Evolutionary conservation across 53 echinoderm and acorn worm genomes (phyloP).

Genomic region (Temnopleurus reevesii): DNA sequence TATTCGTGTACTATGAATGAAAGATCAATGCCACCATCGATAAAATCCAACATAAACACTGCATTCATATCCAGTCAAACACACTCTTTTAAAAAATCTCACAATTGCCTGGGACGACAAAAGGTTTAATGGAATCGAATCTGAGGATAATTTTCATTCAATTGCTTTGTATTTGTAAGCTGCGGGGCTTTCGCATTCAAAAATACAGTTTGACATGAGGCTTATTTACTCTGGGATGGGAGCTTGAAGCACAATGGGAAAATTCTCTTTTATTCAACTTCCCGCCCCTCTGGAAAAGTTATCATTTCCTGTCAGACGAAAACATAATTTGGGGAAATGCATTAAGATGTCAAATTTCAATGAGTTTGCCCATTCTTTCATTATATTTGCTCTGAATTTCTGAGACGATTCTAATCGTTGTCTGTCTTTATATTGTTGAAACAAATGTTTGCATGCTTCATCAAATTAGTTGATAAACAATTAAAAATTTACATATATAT

Average conservation of each 20-base stretch:
- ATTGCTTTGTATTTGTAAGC: constrained; percentile 47
- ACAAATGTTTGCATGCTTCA: too few species aligned
- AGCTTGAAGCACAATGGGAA: not conserved
- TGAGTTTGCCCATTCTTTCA: not conserved
- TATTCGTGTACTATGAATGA: not conserved
- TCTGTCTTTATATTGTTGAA: too few species aligned
- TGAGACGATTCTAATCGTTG: not conserved
- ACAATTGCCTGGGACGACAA: not conserved
- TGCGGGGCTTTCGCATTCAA: constrained; percentile 39
- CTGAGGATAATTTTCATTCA: constrained; percentile 43
- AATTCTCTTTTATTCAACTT: not conserved
- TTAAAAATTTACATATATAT: too few species aligned
- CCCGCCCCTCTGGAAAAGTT: constrained; percentile 4
- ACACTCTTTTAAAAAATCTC: not conserved
- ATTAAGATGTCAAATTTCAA: constrained; percentile 36
- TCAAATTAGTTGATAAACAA: too few species aligned
- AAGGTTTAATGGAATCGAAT: constrained; percentile 48
- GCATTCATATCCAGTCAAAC: not conserved
- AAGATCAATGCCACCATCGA: not conserved
- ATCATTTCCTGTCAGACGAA: not conserved
- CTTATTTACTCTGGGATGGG: constrained; percentile 25
- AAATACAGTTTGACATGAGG: constrained; percentile 26
- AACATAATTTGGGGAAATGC: constrained; percentile 26
- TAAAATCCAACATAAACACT: not conserved
- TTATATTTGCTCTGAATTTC: not conserved